Conservation (phyloP, 1,140 invertebrate genomes). For the Cardiocondyla obscurior region DNA sequence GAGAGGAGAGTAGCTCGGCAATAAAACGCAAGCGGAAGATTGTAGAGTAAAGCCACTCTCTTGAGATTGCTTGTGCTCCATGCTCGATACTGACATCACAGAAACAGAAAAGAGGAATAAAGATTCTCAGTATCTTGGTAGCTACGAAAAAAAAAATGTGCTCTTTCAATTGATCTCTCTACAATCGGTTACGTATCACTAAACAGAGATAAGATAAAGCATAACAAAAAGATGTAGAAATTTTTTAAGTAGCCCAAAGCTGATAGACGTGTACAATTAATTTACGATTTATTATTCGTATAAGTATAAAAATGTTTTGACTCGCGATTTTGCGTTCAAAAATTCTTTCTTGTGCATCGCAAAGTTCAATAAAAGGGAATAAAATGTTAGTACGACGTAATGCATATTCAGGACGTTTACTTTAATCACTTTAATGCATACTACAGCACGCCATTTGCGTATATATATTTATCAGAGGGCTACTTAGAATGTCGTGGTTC, state of each 20-base stretch:
- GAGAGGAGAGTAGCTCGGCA: conserved; percentile 28
- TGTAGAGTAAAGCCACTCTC: conserved; percentile 45
- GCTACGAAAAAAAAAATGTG: not conserved
- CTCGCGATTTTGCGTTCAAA: too few relatives aligned
- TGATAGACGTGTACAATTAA: not conserved
- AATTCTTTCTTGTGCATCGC: not conserved
- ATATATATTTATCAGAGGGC: not conserved
- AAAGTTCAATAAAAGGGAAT: not conserved
- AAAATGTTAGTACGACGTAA: not conserved
- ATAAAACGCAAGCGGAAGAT: conserved; percentile 50
- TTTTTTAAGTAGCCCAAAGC: not conserved
- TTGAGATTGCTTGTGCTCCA: conserved; percentile 34
- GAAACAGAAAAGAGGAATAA: not conserved
- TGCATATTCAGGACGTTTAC: not conserved
- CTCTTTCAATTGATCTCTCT: not conserved
- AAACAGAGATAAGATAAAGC: not conserved
- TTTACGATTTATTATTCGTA: not conserved
- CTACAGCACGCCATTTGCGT: not conserved
- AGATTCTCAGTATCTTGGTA: not conserved
- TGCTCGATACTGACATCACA: conserved; percentile 28
- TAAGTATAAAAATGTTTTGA: not conserved
- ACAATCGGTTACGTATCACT: not conserved
- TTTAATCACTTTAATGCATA: not conserved
- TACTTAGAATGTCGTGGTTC: not conserved
- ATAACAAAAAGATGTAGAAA: not conserved